Base-by-base conservation (phyloP, 2,888 invertebrate species). In the Dione vanillae region DNA sequence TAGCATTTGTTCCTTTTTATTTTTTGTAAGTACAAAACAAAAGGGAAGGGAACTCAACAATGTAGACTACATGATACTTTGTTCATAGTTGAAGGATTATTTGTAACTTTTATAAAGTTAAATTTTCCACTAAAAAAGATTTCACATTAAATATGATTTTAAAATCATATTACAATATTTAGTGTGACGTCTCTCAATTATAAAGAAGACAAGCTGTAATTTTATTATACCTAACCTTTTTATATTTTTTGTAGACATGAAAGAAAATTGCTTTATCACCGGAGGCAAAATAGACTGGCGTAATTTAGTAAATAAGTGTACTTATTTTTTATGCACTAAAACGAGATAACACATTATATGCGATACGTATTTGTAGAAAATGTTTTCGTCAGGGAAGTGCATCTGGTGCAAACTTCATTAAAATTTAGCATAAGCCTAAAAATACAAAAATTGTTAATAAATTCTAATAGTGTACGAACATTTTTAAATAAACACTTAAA, bases 201-300 rank as follows among this genome's bases (percentile, higher is more conserved):
- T 14, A 58, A 40, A 19, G 19, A 8, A 19, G 19, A 8, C 19
- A n/a, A 11, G 27, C 12, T 43, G 58, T 43, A n/a, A 43, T 43
- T 61, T 61, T 0, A 43, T 61, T 61, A 45, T 27, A 14, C 20
- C 43, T 20, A 43, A 43, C 14, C 27, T 61, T 43, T 61, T 43
- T n/a, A 61, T n/a, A 43, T 12, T 61, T 61, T 43, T 61, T 61
- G 43, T 27, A 43, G 20, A 43, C 59, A 61, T 61, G n/a, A 10
- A 20, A n/a, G 59, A 43, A 61, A 61, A 61, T 61, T 41, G 43
- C n/a, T 61, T 43, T 7, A 43, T 61, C 59, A 27, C 59, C 43
- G 9, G 43, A 61, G 59, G 59, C 59, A n/a, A 61, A 61, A 43
- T 61, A 61, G 43, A 43, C 59, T 11, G 43, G 20, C n/a, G 59